These are phyloP conservation scores for Himalopsyche anomala DNA, from an alignment of 2,888 invertebrate species.

Conservation along the genomic window DNA sequence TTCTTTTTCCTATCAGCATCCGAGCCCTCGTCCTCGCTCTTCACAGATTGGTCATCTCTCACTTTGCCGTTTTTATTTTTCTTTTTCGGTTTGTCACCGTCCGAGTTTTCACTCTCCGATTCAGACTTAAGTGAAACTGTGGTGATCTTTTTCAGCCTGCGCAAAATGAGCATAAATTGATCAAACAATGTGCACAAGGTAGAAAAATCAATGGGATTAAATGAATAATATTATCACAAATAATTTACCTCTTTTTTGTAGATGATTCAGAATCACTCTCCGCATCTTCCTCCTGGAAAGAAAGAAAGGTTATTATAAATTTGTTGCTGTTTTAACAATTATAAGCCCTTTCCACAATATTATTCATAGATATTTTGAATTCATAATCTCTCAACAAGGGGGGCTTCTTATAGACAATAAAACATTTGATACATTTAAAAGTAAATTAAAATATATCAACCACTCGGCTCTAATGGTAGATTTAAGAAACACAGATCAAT, in stretches of 20 bases:
- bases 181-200: too few species aligned
- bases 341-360: too few species aligned
- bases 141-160: background rate
- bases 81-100: constrained; percentile 47
- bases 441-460: too few species aligned
- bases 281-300: constrained; percentile 31
- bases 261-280: constrained; percentile 43
- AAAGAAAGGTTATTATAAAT: background rate
- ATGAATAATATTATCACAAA: background rate
- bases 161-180: too few species aligned
- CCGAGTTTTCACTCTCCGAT: constrained; percentile 50
- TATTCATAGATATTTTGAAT: too few species aligned
- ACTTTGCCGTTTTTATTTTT: constrained; percentile 50
- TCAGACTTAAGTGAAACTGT: constrained; percentile 28
- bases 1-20: constrained; percentile 70
- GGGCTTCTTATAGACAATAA: too few species aligned
- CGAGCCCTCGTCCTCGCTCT: constrained; percentile 46
- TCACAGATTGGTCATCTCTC: constrained; percentile 54
- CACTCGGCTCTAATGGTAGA: too few species aligned
- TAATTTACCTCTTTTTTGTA: constrained; percentile 47
- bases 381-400: too few species aligned
- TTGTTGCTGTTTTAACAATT: too few species aligned
- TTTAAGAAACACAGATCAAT: too few species aligned
- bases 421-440: too few species aligned
- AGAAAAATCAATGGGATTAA: too few species aligned